Conservation (phyloP, 2,888 invertebrate genomes). For the Petrolisthes cinctipes region DNA sequence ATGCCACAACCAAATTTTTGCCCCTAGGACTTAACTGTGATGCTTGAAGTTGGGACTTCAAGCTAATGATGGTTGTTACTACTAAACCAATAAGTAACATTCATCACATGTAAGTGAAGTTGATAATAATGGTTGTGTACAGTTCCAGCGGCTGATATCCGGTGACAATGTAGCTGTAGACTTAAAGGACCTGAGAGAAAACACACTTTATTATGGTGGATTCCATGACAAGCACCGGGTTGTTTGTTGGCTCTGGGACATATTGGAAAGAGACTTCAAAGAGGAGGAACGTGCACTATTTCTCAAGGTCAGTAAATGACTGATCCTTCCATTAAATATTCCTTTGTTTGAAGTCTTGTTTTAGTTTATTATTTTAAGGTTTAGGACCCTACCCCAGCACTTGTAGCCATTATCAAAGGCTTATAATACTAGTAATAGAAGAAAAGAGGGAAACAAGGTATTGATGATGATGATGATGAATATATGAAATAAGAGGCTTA, state of each 20-base stretch:
- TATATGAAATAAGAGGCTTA: too few species aligned
- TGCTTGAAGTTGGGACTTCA: too few species aligned
- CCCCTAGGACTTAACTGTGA: too few species aligned
- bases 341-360: neutral
- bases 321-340: constrained; percentile 1
- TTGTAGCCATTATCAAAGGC: too few species aligned
- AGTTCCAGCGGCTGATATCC: constrained; percentile 93
- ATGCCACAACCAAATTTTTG: too few species aligned
- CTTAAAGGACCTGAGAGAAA: constrained; percentile 84
- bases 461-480: too few species aligned
- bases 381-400: too few species aligned
- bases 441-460: neutral
- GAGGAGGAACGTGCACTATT: constrained; percentile 93
- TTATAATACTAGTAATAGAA: too few species aligned
- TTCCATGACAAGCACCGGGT: constrained; percentile 98
- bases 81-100: too few species aligned
- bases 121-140: constrained; percentile 12
- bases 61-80: too few species aligned
- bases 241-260: constrained; percentile 99
- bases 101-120: too few species aligned
- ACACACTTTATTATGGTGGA: constrained; percentile 99
- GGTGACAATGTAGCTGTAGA: constrained; percentile 96
- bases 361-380: neutral
- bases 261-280: constrained; percentile 92
- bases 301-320: constrained; percentile 75